These are phyloP conservation scores for Zonotrichia leucophrys DNA, from an alignment of 2,113 vertebrate genomes.

Conservation along the genomic window DNA sequence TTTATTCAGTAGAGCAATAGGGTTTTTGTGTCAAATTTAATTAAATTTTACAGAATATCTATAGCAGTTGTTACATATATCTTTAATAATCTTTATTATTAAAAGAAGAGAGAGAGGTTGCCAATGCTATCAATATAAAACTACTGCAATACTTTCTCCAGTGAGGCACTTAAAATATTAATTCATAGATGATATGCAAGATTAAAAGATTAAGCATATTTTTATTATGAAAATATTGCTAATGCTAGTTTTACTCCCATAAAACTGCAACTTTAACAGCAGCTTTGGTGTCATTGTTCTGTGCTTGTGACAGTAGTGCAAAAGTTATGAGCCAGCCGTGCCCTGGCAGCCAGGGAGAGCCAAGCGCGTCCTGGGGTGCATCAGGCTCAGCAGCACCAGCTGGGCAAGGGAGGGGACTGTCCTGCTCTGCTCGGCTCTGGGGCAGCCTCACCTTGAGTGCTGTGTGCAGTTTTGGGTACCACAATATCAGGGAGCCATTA, in stretches of 20 bases:
- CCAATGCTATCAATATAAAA: neutral
- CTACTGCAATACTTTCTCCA: neutral
- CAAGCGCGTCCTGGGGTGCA: fast-evolving
- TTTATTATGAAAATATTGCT: neutral
- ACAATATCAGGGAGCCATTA: neutral
- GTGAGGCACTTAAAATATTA: neutral
- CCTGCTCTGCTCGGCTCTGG: fast-evolving
- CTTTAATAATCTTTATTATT: neutral
- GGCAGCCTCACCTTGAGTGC: fast-evolving
- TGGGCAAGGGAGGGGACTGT: fast-evolving
- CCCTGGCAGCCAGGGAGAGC: neutral
- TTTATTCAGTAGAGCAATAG: neutral
- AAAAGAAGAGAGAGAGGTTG: neutral
- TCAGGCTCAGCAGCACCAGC: neutral
- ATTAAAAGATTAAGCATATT: neutral
- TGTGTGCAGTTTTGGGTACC: neutral
- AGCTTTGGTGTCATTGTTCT: neutral
- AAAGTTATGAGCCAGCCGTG: neutral
- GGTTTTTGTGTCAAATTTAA: slow-evolving; percentile 12
- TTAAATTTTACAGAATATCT: slow-evolving; percentile 21
- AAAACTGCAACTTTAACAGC: neutral
- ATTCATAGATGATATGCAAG: neutral
- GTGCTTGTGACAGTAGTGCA: neutral
- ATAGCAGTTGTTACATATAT: neutral
- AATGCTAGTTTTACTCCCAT: neutral